Evolutionary conservation across 23 tunicate genomes (phyloP).

Genomic region (Aplidium turbinatum): DNA sequence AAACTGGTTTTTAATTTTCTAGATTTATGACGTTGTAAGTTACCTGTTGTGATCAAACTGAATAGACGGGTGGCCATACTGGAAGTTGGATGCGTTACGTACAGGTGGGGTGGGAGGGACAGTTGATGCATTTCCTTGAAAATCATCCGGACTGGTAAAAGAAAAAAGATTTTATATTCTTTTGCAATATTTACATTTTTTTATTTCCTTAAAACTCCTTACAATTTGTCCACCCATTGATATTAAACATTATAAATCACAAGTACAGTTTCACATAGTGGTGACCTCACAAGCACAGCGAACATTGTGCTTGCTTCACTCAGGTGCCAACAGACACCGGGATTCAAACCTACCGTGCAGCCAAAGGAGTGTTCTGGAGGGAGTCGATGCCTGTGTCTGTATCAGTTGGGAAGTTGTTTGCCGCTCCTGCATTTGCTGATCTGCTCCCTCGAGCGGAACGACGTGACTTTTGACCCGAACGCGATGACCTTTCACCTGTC

Average conservation of each 20-base stretch:
- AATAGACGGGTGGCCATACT: slow-evolving; percentile 19
- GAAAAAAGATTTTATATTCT: neutral
- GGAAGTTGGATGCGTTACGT: slow-evolving; percentile 34
- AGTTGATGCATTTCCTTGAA: slow-evolving; percentile 8
- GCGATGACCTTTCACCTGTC: slow-evolving; percentile 48
- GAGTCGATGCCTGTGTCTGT: slow-evolving; percentile 65
- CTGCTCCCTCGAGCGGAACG: slow-evolving; percentile 28
- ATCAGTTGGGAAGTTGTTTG: neutral
- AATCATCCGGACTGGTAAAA: neutral
- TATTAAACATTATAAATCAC: no score
- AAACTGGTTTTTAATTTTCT: no score
- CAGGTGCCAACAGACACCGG: neutral
- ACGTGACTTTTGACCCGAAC: slow-evolving; percentile 67
- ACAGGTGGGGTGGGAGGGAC: slow-evolving; percentile 54
- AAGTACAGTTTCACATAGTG: no score
- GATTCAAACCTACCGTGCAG: slow-evolving; percentile 39
- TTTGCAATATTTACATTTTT: neutral
- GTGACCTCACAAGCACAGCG: no score
- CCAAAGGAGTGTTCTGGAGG: slow-evolving; percentile 51
- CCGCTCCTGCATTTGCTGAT: slow-evolving; percentile 22
- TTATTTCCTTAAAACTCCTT: no score
- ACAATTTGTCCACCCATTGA: no score
- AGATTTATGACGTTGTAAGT: no score
- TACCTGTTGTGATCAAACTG: slow-evolving; percentile 32
- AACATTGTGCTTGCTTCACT: neutral